A percentile compares a stretch with the other conserved stretches of the same genome.
phyloP scores from a whole-genome alignment of 2,113 vertebrate genomes.

The Triplophysa tibetana region DNA sequence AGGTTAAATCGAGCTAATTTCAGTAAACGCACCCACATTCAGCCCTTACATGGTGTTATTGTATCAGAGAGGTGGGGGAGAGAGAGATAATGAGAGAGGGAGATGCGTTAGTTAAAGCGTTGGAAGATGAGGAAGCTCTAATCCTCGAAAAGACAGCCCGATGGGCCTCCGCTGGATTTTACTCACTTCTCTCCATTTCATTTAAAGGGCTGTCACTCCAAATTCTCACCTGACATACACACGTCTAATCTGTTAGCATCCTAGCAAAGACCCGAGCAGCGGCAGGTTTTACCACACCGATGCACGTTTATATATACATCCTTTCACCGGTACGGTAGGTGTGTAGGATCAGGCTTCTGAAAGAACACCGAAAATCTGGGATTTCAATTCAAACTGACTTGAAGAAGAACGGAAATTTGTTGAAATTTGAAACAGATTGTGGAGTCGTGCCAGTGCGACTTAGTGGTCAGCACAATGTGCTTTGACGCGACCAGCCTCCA shows the following conservation, averaged over 20 bases:
- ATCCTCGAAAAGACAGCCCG: conserved; percentile 32
- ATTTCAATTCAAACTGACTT: too few relatives aligned
- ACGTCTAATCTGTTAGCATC: not conserved
- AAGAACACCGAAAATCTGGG: too few relatives aligned
- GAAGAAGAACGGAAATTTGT: too few relatives aligned
- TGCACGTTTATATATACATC: not conserved
- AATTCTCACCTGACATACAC: not conserved
- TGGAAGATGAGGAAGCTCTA: conserved; percentile 34
- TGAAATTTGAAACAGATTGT: too few relatives aligned
- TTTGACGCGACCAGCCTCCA: not conserved
- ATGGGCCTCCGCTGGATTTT: conserved; percentile 13
- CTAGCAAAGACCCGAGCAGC: not conserved
- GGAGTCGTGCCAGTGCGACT: too few relatives aligned
- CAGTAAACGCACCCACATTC: conserved; percentile 50
- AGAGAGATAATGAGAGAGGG: conserved; percentile 17
- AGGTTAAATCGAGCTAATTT: conserved; percentile 63
- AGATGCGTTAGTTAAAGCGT: conserved; percentile 26
- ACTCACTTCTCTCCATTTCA: conserved; percentile 24
- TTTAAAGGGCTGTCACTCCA: conserved; percentile 40
- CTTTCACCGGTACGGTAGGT: too few relatives aligned
- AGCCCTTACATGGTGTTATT: conserved; percentile 47
- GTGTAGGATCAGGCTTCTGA: too few relatives aligned
- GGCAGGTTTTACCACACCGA: not conserved
- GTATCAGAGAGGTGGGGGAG: conserved; percentile 40
- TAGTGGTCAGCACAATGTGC: not conserved